These are phyloP conservation scores for Mugil cephalus DNA, from an alignment of 2,113 vertebrate genomes.

Conservation along the genomic window DNA sequence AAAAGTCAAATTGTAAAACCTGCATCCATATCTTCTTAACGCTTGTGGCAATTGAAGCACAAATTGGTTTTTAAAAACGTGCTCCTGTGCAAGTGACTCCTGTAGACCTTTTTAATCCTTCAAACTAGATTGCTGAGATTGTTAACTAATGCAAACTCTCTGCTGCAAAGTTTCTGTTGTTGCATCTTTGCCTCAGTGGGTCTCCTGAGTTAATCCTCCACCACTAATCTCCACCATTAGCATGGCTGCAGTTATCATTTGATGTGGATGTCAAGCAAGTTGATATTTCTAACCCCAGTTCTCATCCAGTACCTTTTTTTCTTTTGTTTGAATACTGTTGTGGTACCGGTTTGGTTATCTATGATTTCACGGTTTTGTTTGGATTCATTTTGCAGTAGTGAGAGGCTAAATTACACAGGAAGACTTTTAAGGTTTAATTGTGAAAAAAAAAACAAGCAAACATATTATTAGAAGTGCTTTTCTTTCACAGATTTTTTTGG, in stretches of 20 bases:
- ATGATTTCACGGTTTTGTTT: slow-evolving; percentile 85
- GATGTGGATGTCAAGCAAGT: slow-evolving; percentile 95
- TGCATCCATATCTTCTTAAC: background rate
- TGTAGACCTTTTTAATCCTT: slow-evolving; percentile 61
- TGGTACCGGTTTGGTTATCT: slow-evolving; percentile 71
- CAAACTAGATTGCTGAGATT: slow-evolving; percentile 81
- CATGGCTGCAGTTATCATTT: slow-evolving; percentile 85
- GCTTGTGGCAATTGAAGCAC: slow-evolving; percentile 12
- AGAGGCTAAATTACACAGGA: slow-evolving; percentile 97
- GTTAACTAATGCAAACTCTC: slow-evolving; percentile 86
- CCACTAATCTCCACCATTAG: slow-evolving; percentile 80
- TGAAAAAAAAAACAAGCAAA: background rate
- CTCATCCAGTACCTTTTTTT: slow-evolving; percentile 87
- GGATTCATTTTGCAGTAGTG: slow-evolving; percentile 80
- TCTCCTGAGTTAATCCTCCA: slow-evolving; percentile 67
- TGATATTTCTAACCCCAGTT: slow-evolving; percentile 97
- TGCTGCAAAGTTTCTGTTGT: slow-evolving; percentile 75
- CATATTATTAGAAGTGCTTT: slow-evolving; percentile 42
- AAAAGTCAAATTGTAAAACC: slow-evolving; percentile 27
- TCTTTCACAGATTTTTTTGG: slow-evolving; percentile 53
- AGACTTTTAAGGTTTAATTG: slow-evolving; percentile 82
- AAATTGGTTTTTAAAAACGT: slow-evolving; percentile 27
- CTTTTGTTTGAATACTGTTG: slow-evolving; percentile 85
- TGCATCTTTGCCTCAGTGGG: slow-evolving; percentile 76
- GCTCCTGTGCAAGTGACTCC: slow-evolving; percentile 53